Evolutionary conservation across 2,113 vertebrate genomes (phyloP).

Genomic region (Dolichotis patagonum): DNA sequence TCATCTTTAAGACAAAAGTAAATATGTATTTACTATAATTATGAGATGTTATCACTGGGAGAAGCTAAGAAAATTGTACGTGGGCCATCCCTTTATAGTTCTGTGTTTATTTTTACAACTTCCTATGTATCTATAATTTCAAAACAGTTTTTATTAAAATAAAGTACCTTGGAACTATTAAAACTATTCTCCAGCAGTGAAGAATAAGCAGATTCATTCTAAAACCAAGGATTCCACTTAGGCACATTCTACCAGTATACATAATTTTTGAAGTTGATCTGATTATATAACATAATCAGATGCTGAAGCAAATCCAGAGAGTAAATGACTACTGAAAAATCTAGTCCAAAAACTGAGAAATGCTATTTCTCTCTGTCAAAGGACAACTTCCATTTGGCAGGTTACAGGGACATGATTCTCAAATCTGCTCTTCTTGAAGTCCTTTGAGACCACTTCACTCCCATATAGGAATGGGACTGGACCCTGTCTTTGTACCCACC

Average conservation of each 20-base stretch:
- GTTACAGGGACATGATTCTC: neutral
- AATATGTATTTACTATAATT: slow-evolving; percentile 33
- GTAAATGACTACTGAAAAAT: slow-evolving; percentile 28
- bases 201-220: slow-evolving; percentile 39
- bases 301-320: slow-evolving; percentile 20
- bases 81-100: neutral
- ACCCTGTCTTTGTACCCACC: neutral
- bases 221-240: slow-evolving; percentile 51
- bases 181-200: neutral
- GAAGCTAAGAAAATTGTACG: neutral
- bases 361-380: slow-evolving; percentile 36
- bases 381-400: slow-evolving; percentile 42
- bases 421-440: slow-evolving; percentile 13
- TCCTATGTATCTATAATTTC: slow-evolving; percentile 44
- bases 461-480: neutral
- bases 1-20: slow-evolving; percentile 44
- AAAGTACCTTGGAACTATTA: slow-evolving; percentile 32
- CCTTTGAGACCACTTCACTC: neutral
- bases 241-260: neutral
- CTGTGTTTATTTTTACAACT: neutral
- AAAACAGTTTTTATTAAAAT: neutral
- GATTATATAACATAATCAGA: slow-evolving; percentile 19
- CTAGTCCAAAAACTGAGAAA: slow-evolving; percentile 53
- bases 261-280: slow-evolving; percentile 19
- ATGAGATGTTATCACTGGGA: neutral